These are phyloP conservation scores for Acrocephalus arundinaceus DNA, from an alignment of 2,113 vertebrate species.

Conservation along the genomic window DNA sequence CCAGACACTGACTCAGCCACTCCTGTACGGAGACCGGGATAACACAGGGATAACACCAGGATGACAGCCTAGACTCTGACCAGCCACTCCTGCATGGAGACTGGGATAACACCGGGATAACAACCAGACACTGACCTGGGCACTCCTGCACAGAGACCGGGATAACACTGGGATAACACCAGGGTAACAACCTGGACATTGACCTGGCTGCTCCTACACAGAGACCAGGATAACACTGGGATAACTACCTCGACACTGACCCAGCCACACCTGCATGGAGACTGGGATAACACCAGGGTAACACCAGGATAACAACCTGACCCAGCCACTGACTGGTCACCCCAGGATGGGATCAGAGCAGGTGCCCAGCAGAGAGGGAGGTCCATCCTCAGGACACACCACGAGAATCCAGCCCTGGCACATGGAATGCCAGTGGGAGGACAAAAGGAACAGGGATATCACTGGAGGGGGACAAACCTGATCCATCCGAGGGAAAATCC, in stretches of 20 bases:
- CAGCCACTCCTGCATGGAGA: too few relatives aligned
- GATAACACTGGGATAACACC: too few relatives aligned
- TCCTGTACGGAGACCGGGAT: too few relatives aligned
- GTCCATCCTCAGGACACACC: background rate
- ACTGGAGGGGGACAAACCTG: background rate
- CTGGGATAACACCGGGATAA: too few relatives aligned
- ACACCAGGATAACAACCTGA: background rate
- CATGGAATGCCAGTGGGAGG: rapidly evolving
- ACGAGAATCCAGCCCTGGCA: background rate
- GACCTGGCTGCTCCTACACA: rapidly evolving
- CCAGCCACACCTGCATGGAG: too few relatives aligned
- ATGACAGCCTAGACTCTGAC: too few relatives aligned
- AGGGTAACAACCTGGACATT: too few relatives aligned
- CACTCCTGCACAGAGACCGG: too few relatives aligned
- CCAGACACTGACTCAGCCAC: too few relatives aligned
- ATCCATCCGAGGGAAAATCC: rapidly evolving
- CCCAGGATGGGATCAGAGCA: background rate
- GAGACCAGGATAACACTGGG: background rate
- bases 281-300: too few relatives aligned
- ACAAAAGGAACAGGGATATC: background rate
- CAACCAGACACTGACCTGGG: too few relatives aligned
- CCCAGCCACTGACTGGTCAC: rapidly evolving
- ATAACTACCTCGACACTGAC: background rate
- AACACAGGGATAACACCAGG: too few relatives aligned
- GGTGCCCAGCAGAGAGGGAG: background rate